Base-by-base conservation (phyloP, 2,113 vertebrate species). In the Cololabis saira region DNA sequence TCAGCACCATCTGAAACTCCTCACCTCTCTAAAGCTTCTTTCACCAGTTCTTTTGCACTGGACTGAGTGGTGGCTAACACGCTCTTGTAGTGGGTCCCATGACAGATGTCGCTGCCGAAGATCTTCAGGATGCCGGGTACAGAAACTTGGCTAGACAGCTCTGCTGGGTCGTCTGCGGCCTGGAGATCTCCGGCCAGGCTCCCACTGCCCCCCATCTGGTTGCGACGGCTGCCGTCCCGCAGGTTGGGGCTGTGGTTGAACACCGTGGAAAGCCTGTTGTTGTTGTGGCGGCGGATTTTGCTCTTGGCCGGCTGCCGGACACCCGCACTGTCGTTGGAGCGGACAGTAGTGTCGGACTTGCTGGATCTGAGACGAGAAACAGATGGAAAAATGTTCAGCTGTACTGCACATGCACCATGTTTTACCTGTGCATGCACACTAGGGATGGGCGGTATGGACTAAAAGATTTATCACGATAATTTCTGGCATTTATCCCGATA, bases 211-310 rank as follows among this genome's bases (percentile, higher is more conserved):
- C 13, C 14, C 1, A 42, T 30, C 13, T 61, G 61, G 21, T 56
- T 22, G 2, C 56, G 59, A 4, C 65, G 54, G 2, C 79, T 60
- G 3, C 21, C 14, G 42, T 86, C 86, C 51, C 61, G 56, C 43
- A 91, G 76, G 60, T 84, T 56, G 15, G 91, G 90, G 73, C 92
- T 93, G 42, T 90, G 72, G 82, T 82, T 87, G 74, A 94, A 94
- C 24, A 93, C 92, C 0, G 77, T 88, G 0, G 91, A 88, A 16
- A 94, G 70, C 41, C 87, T 68, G 85, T 93, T 91, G 85, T 93
- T 91, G 83, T 93, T 93, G 90, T 94, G 93, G 12, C 92, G 88
- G 19, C 91, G 91, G 80, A 93, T 93, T 70, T 93, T 94, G 84
- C 86, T 93, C 70, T 92, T 93, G 81, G 92, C 92, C 0, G 93